These are phyloP conservation scores for Gallinago undulata DNA, from an alignment of 2,113 vertebrate genomes.

Conservation along the genomic window DNA sequence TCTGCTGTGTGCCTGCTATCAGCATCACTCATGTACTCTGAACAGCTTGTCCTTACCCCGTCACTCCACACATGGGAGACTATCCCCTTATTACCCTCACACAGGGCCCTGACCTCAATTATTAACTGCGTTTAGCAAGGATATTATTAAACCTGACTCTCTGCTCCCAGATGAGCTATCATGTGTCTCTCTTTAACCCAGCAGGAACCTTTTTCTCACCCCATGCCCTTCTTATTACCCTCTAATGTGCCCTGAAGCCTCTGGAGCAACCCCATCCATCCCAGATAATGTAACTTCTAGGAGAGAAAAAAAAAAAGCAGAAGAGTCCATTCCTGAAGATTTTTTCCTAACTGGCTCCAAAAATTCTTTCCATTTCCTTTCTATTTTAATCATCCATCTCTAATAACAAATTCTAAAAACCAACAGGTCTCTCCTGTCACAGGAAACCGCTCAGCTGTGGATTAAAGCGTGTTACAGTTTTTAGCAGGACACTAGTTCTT, in stretches of 20 bases:
- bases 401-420: background rate
- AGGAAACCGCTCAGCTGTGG: background rate
- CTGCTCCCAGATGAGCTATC: conserved; percentile 78
- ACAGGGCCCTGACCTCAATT: conserved; percentile 79
- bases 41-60: conserved; percentile 32
- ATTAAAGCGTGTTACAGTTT: background rate
- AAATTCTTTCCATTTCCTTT: background rate
- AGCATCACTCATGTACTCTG: background rate
- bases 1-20: background rate
- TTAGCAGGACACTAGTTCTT: background rate
- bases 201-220: conserved; percentile 80
- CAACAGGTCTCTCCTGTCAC: background rate
- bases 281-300: background rate
- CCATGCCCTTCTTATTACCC: conserved; percentile 80
- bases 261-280: conserved; percentile 32
- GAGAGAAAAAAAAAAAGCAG: background rate
- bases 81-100: conserved; percentile 71
- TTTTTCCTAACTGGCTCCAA: conserved; percentile 5
- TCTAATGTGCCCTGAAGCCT: conserved; percentile 63
- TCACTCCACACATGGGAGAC: conserved; percentile 65
- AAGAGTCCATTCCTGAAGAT: background rate
- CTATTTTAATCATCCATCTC: background rate
- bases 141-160: conserved; percentile 83
- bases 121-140: conserved; percentile 75
- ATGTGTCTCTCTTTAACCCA: conserved; percentile 74